Base-by-base conservation (phyloP, 2,113 vertebrate genomes). In the Seriola dumerili region DNA sequence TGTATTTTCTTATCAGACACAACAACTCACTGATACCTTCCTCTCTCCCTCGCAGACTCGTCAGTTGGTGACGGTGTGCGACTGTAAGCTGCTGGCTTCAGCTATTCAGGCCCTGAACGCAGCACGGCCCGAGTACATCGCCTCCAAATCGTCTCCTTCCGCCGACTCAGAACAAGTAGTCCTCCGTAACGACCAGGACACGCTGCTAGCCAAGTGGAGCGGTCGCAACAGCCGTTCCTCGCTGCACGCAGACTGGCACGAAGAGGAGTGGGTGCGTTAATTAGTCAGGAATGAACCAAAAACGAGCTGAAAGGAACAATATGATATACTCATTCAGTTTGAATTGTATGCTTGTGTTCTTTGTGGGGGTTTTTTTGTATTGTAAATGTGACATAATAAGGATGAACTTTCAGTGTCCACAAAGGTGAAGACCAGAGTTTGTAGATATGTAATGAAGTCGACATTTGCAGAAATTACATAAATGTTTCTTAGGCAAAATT, bases 121-220 rank as follows among this genome's bases (percentile, higher is more conserved):
- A 0, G 98, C 97, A 0, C 95, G 98, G 36, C 98, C 98, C 0
- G 97, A 99, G 85, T 99, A 98, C 88, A 97, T 99, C 7, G 98
- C 98, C 86, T 99, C 98, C 62, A 97, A 97, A 91, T 95, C 95
- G 46, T 99, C 98, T 9, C 98, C 98, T 4, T 97, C 97, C 0
- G 96, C 95, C 0, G 98, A 99, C 63, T 95, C 95, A 5, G 98
- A 99, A 50, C 98, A 98, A 85, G 98, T 99, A 57, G 96, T 99
- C 89, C 96, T 99, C 16, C 96, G 98, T 10, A 99, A 99, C 5
- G 98, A 99, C 92, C 98, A 97, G 93, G 98, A 99, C 91, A 99
- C 98, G 0, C 95, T 99, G 61, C 94, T 97, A 66, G 98, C 98
- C 89, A 97, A 96, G 87, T 99, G 98, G 97, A 97, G 97, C 0